Base-by-base conservation (phyloP, 2,888 invertebrate species). In the Drosophila trichaetosa region DNA sequence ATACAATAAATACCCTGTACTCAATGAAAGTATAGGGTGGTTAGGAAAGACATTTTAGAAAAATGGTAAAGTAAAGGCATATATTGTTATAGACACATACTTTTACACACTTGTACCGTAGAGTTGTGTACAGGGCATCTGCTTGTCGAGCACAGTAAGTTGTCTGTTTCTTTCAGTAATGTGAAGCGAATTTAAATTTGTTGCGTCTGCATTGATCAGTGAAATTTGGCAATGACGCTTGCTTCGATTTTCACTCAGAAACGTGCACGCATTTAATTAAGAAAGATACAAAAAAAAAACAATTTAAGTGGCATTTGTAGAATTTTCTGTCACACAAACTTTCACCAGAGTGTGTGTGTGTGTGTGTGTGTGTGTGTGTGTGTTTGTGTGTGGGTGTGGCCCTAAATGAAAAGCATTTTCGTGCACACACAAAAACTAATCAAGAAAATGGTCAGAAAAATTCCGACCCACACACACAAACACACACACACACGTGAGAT, bases 181-280 rank as follows among this genome's bases (percentile, higher is more conserved):
- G 77, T 77, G 77, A 57, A 51, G 73, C 80, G 73, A 76, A 80
- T 79, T 80, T 75, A 52, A 79, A 80, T 80, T 65, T 67, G 69
- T 46, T 61, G 46, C 54, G 38, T 59, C 63, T 51, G 24, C 57
- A 57, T 68, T 72, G 73, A 67, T 68, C 49, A 73, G 74, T 71
- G 81, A 80, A 79, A 79, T 79, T 79, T 74, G 56, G 64, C 79
- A 77, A 70, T 67, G 63, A 27, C 29, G 48, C 11, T 1, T 42
- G 13, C 42, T 46, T 65, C 52, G 75, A 71, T 78, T 86, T 78
- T 67, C 70, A 67, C 62, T 54, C 34, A 61, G 67, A 57, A 65
- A 73, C 76, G 77, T 76, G 82, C 60, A 46, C 34, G 51, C 40
- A 64, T 68, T 85, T 75, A 75, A 79, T 83, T 87, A 63, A 56